phyloP scores from a whole-genome alignment of 1,140 invertebrate genomes.

The Saccostrea cuccullata region DNA sequence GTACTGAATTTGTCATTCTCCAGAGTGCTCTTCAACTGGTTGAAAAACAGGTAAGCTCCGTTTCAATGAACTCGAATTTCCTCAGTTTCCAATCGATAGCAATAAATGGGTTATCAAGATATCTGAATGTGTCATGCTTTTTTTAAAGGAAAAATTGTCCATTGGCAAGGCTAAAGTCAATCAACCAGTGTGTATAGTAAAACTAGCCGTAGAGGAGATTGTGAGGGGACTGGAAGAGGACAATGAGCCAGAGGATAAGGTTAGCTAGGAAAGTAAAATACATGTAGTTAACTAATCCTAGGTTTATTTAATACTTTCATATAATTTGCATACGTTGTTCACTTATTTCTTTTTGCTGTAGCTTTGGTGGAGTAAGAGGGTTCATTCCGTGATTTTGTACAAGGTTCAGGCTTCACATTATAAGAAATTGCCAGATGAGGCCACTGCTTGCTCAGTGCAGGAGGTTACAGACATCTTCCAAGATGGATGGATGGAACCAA shows the following conservation, averaged over 20 bases:
- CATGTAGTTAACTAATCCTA: too few relatives aligned
- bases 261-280: too few relatives aligned
- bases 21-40: constrained; percentile 15
- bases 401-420: background rate
- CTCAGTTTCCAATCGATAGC: background rate
- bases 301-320: too few relatives aligned
- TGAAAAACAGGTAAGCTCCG: background rate
- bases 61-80: background rate
- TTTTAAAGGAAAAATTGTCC: background rate
- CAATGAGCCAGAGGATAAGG: background rate
- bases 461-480: background rate
- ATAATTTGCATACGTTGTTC: background rate
- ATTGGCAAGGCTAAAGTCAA: background rate
- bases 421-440: background rate
- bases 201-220: constrained; percentile 11
- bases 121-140: background rate
- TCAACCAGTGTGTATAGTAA: background rate
- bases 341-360: background rate
- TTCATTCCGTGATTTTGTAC: background rate
- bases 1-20: constrained; percentile 4
- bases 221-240: background rate
- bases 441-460: background rate
- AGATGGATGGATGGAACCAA: background rate
- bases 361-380: background rate
- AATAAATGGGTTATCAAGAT: background rate